Base-by-base conservation (phyloP, 1,140 invertebrate species). In the Dufourea novaeangliae region DNA sequence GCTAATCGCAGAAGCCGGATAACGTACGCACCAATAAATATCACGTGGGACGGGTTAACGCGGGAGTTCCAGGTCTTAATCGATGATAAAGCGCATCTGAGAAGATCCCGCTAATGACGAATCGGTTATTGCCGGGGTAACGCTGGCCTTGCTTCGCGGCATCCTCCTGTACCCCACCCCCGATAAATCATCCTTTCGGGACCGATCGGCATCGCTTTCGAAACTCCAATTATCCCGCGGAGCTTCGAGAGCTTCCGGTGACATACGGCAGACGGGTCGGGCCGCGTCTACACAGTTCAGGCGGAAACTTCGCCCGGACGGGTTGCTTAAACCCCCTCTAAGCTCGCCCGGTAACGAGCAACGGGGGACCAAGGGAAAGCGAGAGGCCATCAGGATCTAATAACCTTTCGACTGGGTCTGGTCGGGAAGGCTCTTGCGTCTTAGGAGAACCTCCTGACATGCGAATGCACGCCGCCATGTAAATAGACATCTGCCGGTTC, bases 321-420 rank as follows among this genome's bases (percentile, higher is more conserved):
- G 34, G 75, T 78, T 67, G 66, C 62, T 70, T 62, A 46, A 82
- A 70, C n/a, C 79, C 37, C 57, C 50, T 25, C 64, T 80, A 78
- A 86, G 69, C 78, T 69, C 25, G 20, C 64, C n/a, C 46, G 70
- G 67, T 81, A 86, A 85, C 59, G 75, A 86, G 78, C 46, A 79
- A 32, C 39, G 37, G 17, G 63, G 3, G 20, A 7, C 46, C n/a
- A n/a, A n/a, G 46, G 46, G 46, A 50, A 71, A 68, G 59, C 57
- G 73, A 17, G 56, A 54, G 72, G 56, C 76, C 80, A 71, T 86
- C 78, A 78, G 64, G 59, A 86, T 83, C 73, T 83, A 86, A 86
- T 86, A 86, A 82, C 70, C 71, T 78, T 76, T 84, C 56, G 34
- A 52, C 59, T 56, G 59, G 46, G 25, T 70, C 54, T 41, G 41